Conservation (phyloP, 2,797 vertebrate species). For the Dallia pectoralis region DNA sequence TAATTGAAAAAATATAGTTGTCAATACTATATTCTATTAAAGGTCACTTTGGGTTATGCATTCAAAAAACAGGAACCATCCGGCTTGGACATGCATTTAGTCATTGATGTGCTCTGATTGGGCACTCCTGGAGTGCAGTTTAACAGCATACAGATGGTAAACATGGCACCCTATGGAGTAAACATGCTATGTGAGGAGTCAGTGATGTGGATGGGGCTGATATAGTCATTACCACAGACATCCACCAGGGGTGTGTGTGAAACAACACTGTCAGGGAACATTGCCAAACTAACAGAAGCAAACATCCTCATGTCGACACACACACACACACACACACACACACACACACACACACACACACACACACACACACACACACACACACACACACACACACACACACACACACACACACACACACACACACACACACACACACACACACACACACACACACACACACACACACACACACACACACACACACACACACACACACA, state of each 20-base stretch:
- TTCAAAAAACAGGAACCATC: no score
- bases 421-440: slow-evolving; percentile 8
- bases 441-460: slow-evolving; percentile 23
- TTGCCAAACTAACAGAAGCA: neutral
- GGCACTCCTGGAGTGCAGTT: slow-evolving; percentile 44
- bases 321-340: slow-evolving; percentile 11
- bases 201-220: slow-evolving; percentile 25
- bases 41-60: no score
- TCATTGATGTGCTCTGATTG: neutral
- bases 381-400: slow-evolving; percentile 5
- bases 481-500: slow-evolving; percentile 21
- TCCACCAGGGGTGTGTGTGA: neutral
- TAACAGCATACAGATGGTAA: slow-evolving; percentile 35
- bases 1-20: no score
- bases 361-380: slow-evolving; percentile 14
- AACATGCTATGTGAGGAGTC: slow-evolving; percentile 10
- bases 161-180: slow-evolving; percentile 30
- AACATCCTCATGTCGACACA: neutral
- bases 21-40: no score
- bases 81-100: no score
- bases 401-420: slow-evolving; percentile 24
- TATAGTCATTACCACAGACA: slow-evolving; percentile 7
- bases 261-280: slow-evolving; percentile 1
- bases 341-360: slow-evolving; percentile 27
- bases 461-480: slow-evolving; percentile 9